These are phyloP conservation scores for Globodera ellingtonae DNA, from an alignment of 1,140 invertebrate genomes.

Conservation along the genomic window DNA sequence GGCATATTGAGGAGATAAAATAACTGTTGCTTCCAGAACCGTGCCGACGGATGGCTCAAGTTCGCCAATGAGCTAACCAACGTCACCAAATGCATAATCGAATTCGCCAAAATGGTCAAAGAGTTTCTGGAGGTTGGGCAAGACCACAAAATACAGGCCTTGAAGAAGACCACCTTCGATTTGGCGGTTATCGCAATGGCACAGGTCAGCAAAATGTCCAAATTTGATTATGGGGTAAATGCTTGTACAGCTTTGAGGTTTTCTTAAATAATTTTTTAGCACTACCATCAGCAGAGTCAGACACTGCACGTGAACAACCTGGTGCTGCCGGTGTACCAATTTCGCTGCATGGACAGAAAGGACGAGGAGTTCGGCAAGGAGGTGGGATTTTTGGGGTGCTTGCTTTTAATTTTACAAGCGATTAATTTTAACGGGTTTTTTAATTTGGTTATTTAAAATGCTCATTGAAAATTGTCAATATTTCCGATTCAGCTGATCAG, in stretches of 20 bases:
- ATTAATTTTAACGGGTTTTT: no score
- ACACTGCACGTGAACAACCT: slow-evolving; percentile 33
- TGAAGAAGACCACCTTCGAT: slow-evolving; percentile 48
- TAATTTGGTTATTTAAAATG: no score
- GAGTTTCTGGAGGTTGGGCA: slow-evolving; percentile 38
- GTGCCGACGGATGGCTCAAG: slow-evolving; percentile 45
- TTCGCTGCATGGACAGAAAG: slow-evolving; percentile 33
- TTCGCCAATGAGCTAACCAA: slow-evolving; percentile 50
- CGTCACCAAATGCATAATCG: slow-evolving; percentile 54
- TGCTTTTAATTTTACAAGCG: not conserved
- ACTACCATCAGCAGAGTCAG: slow-evolving; percentile 30
- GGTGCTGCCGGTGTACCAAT: slow-evolving; percentile 32
- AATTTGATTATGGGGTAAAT: not conserved
- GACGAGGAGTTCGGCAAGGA: slow-evolving; percentile 39
- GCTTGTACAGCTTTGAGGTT: no score
- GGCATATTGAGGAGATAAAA: no score
- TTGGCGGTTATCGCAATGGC: slow-evolving; percentile 46
- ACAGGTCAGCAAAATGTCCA: not conserved
- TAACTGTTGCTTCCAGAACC: slow-evolving; percentile 39
- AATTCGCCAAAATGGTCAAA: slow-evolving; percentile 48
- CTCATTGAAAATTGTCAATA: not conserved
- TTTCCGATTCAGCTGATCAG: slow-evolving; percentile 34
- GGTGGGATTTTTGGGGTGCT: slow-evolving; percentile 8
- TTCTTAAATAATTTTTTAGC: not conserved
- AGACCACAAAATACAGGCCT: slow-evolving; percentile 44